Base-by-base conservation (phyloP, 2,888 invertebrate species). In the Lepidocyrtinus sp. region DNA sequence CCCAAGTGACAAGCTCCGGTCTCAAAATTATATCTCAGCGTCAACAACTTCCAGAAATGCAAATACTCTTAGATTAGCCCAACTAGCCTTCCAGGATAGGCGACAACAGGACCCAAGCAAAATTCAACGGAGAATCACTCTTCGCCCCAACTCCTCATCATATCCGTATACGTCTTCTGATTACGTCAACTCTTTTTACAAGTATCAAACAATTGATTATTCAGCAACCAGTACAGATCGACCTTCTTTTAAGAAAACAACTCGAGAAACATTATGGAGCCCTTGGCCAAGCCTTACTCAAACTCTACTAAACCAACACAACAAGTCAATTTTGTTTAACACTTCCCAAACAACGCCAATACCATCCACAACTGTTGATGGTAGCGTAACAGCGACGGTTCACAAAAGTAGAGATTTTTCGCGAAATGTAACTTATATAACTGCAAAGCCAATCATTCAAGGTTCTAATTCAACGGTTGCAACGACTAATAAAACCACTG, bases 181-280 rank as follows among this genome's bases (percentile, higher is more conserved):
- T 62, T 79, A 79, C 61, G 27, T 74, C 17, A 78, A 82, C 63
- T 82, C 82, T 59, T 82, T 78, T 55, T 78, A 82, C 64, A 78
- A 78, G 59, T 82, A 82, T 63, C 74, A 82, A 59, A 61, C 82
- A 12, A 68, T 74, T 17, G 78, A 82, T 46, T 78, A 72, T 55
- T 70, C 82, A 67, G 68, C 76, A 68, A 77, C 83, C 36, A 82
- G 78, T 45, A 82, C 82, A 21, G 75, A 64, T 64, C 61, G 81
- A 59, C 78, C 82, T 55, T 45, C 77, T 19, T 75, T 81, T 55
- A 82, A 81, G 69, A 82, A 82, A 69, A 79, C 82, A 1, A 82
- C 82, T 2, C 19, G 79, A 45, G 72, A 75, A 62, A 75, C 46
- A 27, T 50, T 82, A 25, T 82, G 82, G 82, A 64, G 79, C 50